Percentiles rank a stretch among this genome's conserved stretches.
phyloP scores from a whole-genome alignment of 2,797 vertebrate species.

The Heterohyrax brucei region DNA sequence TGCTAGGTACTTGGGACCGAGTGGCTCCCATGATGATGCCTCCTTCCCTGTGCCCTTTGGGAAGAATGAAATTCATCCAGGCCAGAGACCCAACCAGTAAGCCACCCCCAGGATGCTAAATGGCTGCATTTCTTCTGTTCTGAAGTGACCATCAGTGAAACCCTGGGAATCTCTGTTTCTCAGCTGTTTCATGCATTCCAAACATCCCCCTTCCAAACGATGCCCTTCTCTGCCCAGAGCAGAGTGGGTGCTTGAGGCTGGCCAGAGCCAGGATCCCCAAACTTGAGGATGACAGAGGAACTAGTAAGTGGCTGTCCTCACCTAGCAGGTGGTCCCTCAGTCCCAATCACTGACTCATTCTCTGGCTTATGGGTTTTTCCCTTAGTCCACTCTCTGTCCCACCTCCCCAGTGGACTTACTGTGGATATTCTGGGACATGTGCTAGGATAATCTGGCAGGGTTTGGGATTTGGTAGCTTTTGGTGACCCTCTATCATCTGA shows the following conservation, averaged over 20 bases:
- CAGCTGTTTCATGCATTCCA: background rate
- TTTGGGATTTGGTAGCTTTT: background rate
- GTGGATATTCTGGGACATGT: background rate
- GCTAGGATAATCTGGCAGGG: background rate
- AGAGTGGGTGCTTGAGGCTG: background rate
- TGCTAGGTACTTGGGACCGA: background rate
- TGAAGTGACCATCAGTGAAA: background rate
- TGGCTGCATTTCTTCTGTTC: background rate
- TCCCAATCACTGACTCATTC: background rate
- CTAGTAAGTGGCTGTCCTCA: background rate
- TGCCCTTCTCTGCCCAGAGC: background rate
- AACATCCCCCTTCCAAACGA: background rate
- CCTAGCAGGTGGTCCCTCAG: background rate
- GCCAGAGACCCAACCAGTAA: background rate
- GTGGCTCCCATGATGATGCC: background rate
- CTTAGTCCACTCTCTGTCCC: background rate
- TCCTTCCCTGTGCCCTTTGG: background rate
- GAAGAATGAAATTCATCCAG: constrained; percentile 39
- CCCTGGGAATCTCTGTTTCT: background rate
- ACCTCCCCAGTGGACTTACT: background rate
- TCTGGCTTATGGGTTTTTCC: constrained; percentile 5
- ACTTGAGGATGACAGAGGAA: background rate
- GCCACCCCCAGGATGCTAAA: background rate
- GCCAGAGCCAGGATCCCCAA: background rate
- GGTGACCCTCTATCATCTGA: background rate